Evolutionary conservation across 2,113 vertebrate species (phyloP).

Genomic region (Centrocercus urophasianus): DNA sequence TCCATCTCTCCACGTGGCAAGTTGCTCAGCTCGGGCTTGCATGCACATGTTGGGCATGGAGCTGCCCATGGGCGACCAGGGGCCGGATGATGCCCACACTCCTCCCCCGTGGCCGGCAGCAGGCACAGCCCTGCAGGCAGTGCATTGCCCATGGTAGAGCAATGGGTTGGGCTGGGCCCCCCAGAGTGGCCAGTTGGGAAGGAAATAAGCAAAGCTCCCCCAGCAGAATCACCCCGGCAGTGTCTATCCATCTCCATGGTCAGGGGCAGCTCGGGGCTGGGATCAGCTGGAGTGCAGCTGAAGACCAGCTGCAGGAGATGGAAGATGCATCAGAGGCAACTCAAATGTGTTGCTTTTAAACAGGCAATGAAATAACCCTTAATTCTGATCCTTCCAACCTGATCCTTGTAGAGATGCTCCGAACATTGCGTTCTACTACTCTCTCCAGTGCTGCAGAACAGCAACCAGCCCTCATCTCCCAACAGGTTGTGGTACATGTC

Average conservation of each 20-base stretch:
- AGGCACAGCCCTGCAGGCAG: background rate
- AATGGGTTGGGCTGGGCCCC: background rate
- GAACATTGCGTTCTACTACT: background rate
- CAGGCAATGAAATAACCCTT: background rate
- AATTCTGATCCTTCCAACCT: background rate
- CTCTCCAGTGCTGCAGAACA: rapidly evolving
- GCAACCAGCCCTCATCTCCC: background rate
- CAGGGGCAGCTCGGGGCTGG: background rate
- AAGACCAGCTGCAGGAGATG: rapidly evolving
- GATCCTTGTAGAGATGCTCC: rapidly evolving
- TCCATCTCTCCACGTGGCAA: slow-evolving; percentile 23
- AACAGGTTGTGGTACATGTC: slow-evolving; percentile 29
- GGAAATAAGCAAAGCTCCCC: background rate
- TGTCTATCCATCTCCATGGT: background rate
- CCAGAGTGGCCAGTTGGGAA: background rate
- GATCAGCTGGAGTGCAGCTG: rapidly evolving
- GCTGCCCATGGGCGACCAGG: background rate
- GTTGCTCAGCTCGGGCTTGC: background rate
- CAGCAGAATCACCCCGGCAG: background rate
- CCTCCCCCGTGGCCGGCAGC: background rate
- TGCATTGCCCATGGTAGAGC: background rate
- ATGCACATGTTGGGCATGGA: background rate
- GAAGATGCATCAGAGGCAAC: background rate
- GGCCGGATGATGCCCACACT: background rate
- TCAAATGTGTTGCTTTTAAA: background rate